Percentiles rank a stretch among this genome's conserved stretches.
phyloP scores from a whole-genome alignment of 2,888 invertebrate genomes.

The Drosophila vallismaia region DNA sequence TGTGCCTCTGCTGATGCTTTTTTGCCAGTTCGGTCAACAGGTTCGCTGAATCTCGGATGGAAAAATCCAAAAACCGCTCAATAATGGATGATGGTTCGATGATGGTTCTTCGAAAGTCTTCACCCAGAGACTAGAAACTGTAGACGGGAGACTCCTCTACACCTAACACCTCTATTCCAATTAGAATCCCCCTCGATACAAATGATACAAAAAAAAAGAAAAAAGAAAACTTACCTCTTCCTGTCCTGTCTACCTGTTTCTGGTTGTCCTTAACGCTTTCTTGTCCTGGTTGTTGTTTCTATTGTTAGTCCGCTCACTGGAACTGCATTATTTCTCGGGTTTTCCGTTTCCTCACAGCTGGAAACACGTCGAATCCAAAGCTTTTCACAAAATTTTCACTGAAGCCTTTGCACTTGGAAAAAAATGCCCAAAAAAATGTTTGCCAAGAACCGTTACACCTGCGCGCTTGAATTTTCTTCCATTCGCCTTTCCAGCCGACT shows the following conservation, averaged over 20 bases:
- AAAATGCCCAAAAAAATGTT: slow-evolving; percentile 30
- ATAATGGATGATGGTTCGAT: slow-evolving; percentile 53
- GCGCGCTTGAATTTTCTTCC: slow-evolving; percentile 60
- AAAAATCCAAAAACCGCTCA: slow-evolving; percentile 76
- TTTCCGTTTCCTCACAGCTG: slow-evolving; percentile 3
- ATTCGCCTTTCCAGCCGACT: slow-evolving; percentile 31
- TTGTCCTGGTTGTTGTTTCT: background rate
- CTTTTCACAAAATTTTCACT: slow-evolving; percentile 49
- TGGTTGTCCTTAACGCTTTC: background rate
- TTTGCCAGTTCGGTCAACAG: slow-evolving; percentile 68
- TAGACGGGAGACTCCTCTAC: background rate
- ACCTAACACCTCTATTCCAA: too few species aligned
- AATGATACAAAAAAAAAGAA: too few species aligned
- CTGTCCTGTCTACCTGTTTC: background rate
- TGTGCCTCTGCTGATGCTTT: slow-evolving; percentile 39
- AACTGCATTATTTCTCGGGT: background rate
- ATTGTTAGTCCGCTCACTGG: background rate
- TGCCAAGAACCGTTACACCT: slow-evolving; percentile 69
- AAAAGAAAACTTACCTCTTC: background rate
- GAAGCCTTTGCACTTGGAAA: slow-evolving; percentile 34
- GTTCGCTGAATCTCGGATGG: slow-evolving; percentile 48
- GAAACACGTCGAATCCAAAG: too few species aligned
- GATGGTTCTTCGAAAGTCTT: slow-evolving; percentile 40
- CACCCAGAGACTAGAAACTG: background rate
- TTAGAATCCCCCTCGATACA: too few species aligned